Base-by-base conservation (phyloP, 2,888 invertebrate species). In the Oithona nana region DNA sequence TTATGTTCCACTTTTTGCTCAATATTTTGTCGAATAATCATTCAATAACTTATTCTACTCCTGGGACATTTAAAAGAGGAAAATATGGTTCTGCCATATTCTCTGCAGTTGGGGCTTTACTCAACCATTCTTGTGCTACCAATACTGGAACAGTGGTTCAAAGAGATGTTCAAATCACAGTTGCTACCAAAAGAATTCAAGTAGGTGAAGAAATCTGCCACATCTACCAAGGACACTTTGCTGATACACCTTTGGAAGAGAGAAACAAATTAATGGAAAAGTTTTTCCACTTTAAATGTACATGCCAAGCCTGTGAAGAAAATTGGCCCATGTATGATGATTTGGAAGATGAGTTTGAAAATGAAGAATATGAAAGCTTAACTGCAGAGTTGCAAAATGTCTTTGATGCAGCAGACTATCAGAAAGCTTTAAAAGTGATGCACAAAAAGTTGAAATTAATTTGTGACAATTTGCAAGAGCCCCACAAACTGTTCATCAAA, bases 201-300 rank as follows among this genome's bases (percentile, higher is more conserved):
- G 28, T 29, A 24, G 57, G 57, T 13, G 57, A 57, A 22, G 3
- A 2, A n/a, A 57, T 57, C n/a, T 57, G 57, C 29, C 57, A 57
- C 16, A 22, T 57, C 1, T 57, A 57, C 28, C 57, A 57, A 28
- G 26, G 57, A 1, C 57, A 57, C 28, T 57, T 57, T 57, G 57
- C 57, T 2, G 57, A 57, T 22, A 57, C 57, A n/a, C 30, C 30
- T n/a, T 28, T n/a, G 29, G n/a, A 16, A n/a, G 57, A 57, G 28
- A 1, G 57, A 6, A 26, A 57, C 3, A 2, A 8, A 2, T 29
- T n/a, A 3, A 28, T 57, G 28, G 28, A 57, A 13, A 30, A 57
- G 2, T 28, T 57, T 26, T 57, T 28, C 28, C 24, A 57, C 4
- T 57, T 57, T 28, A n/a, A 57, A 1, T 57, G 57, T 22, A n/a